Evolutionary conservation across 2,797 vertebrate species (phyloP), one percentile per base, ranked within the genome.

Genomic region (Threskiornis aethiopicus): DNA sequence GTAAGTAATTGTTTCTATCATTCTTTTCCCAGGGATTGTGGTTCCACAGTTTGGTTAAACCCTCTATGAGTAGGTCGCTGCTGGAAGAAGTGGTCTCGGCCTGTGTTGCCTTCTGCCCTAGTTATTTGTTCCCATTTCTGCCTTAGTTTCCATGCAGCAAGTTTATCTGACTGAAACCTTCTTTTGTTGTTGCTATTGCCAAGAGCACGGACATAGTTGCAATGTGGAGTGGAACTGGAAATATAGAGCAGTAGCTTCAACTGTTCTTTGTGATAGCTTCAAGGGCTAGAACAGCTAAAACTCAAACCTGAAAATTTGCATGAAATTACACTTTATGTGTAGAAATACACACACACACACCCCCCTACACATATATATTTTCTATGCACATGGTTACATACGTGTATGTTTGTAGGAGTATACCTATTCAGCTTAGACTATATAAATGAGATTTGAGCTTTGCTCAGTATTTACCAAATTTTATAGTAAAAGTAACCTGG

Each of bases 291-390:
- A 58, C 8, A 80, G 28, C 8, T 69, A 70, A 54, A 79, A 52
- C 5, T 7, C 2, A 76, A 72, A 65, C 4, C 8, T 31, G 11
- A 61, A 66, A 54, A n/a, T 21, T 24, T 71, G 7, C 7, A 51
- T n/a, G 20, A 78, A 84, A 57, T 66, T 44, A 14, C 1, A 47
- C 7, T 49, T 42, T 44, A 54, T 39, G 22, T 14, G 78, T 17
- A 84, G 24, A n/a, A 12, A 33, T 5, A 51, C 1, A n/a, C 2
- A 49, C 5, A 57, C 4, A 28, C 2, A 54, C 0, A 1, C 3
- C 9, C 37, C 12, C 41, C 39, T 41, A 84, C 9, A 15, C 6
- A 11, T 13, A 59, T 11, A 4, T 21, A 31, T 42, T 55, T 80
- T 55, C 61, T 33, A 41, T 39, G 26, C 13, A 52, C 20, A n/a